A percentile compares a stretch with the other conserved stretches of the same genome.
phyloP scores from a whole-genome alignment of 1,140 invertebrate species.

The Neodiprion virginianus region DNA sequence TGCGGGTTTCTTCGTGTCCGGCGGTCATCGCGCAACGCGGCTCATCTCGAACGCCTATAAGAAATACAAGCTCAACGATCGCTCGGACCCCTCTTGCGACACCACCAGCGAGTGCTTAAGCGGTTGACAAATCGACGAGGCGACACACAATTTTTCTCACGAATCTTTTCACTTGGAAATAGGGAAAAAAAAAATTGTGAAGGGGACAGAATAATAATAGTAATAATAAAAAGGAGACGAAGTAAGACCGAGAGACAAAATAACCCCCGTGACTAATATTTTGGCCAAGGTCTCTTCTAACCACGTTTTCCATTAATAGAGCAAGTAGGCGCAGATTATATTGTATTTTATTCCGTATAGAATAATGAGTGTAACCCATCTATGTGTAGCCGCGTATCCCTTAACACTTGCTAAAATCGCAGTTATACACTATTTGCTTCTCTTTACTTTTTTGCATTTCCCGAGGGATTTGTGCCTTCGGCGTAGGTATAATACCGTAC shows the following conservation, averaged over 20 bases:
- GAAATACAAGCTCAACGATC: neutral
- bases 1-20: too few species aligned
- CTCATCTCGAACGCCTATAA: too few species aligned
- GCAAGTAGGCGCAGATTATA: too few species aligned
- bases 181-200: neutral
- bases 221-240: neutral
- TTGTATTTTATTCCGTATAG: too few species aligned
- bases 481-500: neutral
- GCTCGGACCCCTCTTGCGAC: slow-evolving; percentile 4
- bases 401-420: too few species aligned
- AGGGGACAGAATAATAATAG: neutral
- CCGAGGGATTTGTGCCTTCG: neutral
- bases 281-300: neutral
- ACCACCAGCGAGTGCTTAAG: neutral
- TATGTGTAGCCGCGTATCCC: too few species aligned
- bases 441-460: neutral
- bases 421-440: too few species aligned
- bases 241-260: neutral
- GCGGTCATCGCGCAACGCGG: too few species aligned
- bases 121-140: slow-evolving; percentile 4
- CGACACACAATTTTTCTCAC: slow-evolving; percentile 7
- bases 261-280: neutral
- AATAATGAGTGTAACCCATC: too few species aligned
- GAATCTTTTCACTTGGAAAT: neutral
- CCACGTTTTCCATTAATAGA: too few species aligned